These are phyloP conservation scores for Penaeus indicus DNA, from an alignment of 1,140 invertebrate species.

Conservation along the genomic window DNA sequence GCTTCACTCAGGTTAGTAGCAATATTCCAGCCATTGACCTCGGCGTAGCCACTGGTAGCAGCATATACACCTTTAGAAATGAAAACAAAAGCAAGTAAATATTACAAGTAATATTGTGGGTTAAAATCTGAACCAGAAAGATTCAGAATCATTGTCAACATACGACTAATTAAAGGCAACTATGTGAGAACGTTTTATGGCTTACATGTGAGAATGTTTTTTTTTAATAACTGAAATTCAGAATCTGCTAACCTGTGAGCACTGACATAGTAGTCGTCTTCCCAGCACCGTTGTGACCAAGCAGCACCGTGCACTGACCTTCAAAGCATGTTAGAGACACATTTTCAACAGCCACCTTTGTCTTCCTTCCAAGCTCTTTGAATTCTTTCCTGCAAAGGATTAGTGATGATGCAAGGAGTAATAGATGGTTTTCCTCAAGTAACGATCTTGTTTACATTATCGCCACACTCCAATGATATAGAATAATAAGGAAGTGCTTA, in stretches of 20 bases:
- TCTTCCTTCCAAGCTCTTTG: slow-evolving; percentile 73
- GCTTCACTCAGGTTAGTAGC: slow-evolving; percentile 74
- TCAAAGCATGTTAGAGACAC: slow-evolving; percentile 76
- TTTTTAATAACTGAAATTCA: too few species aligned
- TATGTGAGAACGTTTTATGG: too few species aligned
- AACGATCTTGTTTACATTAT: too few species aligned
- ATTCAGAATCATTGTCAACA: too few species aligned
- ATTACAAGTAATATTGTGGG: not conserved
- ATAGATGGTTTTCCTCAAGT: too few species aligned
- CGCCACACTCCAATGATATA: too few species aligned
- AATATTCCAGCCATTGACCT: slow-evolving; percentile 76
- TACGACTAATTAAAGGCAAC: too few species aligned
- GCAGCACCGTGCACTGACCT: slow-evolving; percentile 77
- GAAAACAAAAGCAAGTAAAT: slow-evolving; percentile 73
- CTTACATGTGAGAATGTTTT: too few species aligned
- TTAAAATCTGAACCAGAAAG: too few species aligned
- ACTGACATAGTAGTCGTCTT: slow-evolving; percentile 77
- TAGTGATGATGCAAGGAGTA: too few species aligned
- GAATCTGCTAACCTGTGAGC: slow-evolving; percentile 60
- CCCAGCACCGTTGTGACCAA: slow-evolving; percentile 78
- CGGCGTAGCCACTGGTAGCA: slow-evolving; percentile 75
- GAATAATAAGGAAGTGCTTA: too few species aligned
- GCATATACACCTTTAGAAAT: slow-evolving; percentile 73
- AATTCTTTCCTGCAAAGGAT: slow-evolving; percentile 54
- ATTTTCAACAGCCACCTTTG: slow-evolving; percentile 74